Percentiles rank a stretch among this genome's conserved stretches.
phyloP scores from a whole-genome alignment of 2,113 vertebrate species.

The Dendropsophus ebraccatus region DNA sequence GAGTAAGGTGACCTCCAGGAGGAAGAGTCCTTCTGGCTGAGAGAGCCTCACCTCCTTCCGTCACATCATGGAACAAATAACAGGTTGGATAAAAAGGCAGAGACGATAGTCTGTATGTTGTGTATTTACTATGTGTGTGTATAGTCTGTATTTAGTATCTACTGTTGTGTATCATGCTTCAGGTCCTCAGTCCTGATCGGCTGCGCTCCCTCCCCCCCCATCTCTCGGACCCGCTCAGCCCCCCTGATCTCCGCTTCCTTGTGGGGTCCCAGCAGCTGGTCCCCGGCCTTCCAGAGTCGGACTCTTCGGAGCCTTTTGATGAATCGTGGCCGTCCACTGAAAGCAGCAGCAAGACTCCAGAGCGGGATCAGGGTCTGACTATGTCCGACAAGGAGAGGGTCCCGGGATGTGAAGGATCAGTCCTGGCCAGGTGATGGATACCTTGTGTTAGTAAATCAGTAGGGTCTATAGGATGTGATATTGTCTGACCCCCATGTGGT shows the following conservation, averaged over 20 bases:
- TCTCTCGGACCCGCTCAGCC: conserved; percentile 27
- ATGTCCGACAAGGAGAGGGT: background rate
- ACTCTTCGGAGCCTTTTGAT: conserved; percentile 65
- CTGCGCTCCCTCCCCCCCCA: conserved; percentile 37
- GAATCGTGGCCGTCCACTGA: conserved; percentile 79
- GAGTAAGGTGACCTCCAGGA: too few species aligned
- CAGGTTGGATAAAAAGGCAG: too few species aligned
- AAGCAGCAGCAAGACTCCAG: conserved; percentile 52
- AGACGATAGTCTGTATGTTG: too few species aligned
- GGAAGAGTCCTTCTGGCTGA: too few species aligned
- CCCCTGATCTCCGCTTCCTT: conserved; percentile 43
- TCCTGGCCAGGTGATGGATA: conserved; percentile 74
- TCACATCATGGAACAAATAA: too few species aligned
- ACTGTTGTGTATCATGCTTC: too few species aligned
- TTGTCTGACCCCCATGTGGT: too few species aligned
- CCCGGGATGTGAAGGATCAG: conserved; percentile 66
- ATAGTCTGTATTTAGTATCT: too few species aligned
- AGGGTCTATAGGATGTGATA: too few species aligned
- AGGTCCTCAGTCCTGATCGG: conserved; percentile 70
- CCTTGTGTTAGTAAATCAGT: too few species aligned
- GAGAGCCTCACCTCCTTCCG: too few species aligned
- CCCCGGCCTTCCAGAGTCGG: conserved; percentile 27
- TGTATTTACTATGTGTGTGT: too few species aligned
- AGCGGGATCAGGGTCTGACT: conserved; percentile 9
- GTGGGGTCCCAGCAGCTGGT: conserved; percentile 39